Base-by-base conservation (phyloP, 2,113 vertebrate genomes). In the Anas platyrhynchos region DNA sequence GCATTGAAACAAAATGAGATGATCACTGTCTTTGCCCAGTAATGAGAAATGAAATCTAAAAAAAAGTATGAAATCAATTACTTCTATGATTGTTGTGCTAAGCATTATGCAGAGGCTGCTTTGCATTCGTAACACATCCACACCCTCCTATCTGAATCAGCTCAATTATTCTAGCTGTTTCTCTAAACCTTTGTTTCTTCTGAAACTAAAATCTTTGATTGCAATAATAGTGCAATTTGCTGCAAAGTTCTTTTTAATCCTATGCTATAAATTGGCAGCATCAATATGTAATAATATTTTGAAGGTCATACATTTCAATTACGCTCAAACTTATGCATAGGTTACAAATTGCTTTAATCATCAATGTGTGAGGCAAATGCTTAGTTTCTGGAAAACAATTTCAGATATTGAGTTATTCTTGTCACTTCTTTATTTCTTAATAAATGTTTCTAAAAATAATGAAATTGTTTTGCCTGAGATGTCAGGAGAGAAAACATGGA, bases 281-380 rank as follows among this genome's bases (percentile, higher is more conserved):
- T 86, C 86, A 81, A 93, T 93, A 94, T 56, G 69, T 78, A 92
- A 81, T 77, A 95, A 74, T 88, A 83, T 86, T 93, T 95, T 69
- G 76, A 94, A 95, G 88, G 86, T 94, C 92, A 78, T 78, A 63
- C 38, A 52, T 95, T 92, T 93, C 61, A 91, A 76, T 93, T 94
- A 77, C 26, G 41, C n/a, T 71, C 56, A 58, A 38, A 65, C 13
- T 66, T 74, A 29, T 26, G 54, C 65, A 61, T 22, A 69, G 29
- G n/a, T 69, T 90, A 87, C 52, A 91, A 82, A 93, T 68, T 48
- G 44, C 54, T 86, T 86, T 91, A 79, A 71, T 83, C 10, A 31
- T 26, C 20, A 13, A 31, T 61, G 27, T 62, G n/a, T 86, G 75
- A 93, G 31, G 41, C 55, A 76, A 92, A 67, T 7, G 6, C 14